Conservation (phyloP, 2,113 vertebrate genomes). For the Mugil cephalus region DNA sequence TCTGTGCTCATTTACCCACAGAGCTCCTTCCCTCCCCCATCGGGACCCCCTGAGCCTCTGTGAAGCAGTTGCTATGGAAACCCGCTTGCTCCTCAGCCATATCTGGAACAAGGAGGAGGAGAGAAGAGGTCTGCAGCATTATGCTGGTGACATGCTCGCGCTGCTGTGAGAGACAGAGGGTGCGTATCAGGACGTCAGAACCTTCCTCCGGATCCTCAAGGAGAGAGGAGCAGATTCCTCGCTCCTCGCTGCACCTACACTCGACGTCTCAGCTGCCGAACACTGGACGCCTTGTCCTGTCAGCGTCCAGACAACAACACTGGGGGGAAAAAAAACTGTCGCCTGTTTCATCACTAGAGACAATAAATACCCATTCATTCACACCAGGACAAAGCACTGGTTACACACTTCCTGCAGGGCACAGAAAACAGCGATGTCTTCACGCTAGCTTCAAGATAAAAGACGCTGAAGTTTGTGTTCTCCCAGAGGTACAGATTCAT, state of each 20-base stretch:
- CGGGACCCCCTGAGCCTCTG: constrained; percentile 16
- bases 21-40: constrained; percentile 29
- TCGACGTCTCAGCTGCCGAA: constrained; percentile 43
- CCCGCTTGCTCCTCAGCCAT: constrained; percentile 47
- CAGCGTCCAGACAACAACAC: constrained; percentile 35
- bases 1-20: constrained; percentile 33
- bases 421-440: constrained; percentile 7
- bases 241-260: constrained; percentile 46
- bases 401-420: constrained; percentile 20
- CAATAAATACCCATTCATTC: constrained; percentile 42
- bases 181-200: constrained; percentile 36
- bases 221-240: constrained; percentile 36
- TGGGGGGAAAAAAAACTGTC: constrained; percentile 48
- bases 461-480: too few relatives aligned
- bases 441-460: too few relatives aligned
- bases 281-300: constrained; percentile 57
- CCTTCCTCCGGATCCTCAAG: constrained; percentile 10
- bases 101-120: constrained; percentile 64
- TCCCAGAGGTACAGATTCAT: too few relatives aligned
- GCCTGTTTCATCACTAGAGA: constrained; percentile 30
- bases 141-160: constrained; percentile 32
- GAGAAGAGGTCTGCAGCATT: constrained; percentile 33
- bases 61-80: constrained; percentile 69
- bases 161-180: constrained; percentile 7
- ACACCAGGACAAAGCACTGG: constrained; percentile 33